A percentile compares a stretch with the other conserved stretches of the same genome.
phyloP scores from a whole-genome alignment of 2,888 invertebrate genomes.

The Chalcosyrphus nemorum region DNA sequence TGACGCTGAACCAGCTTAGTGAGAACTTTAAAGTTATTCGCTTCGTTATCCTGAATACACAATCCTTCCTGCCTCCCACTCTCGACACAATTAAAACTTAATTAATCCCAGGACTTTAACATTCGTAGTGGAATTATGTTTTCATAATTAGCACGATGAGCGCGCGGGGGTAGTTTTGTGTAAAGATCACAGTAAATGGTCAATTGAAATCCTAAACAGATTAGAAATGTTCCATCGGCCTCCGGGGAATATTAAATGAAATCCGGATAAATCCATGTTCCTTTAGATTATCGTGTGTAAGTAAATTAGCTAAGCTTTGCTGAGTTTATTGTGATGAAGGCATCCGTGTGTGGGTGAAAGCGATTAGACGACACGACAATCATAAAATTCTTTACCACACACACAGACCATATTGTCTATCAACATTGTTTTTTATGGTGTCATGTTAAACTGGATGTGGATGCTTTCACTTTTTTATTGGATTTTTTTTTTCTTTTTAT shows the following conservation, averaged over 20 bases:
- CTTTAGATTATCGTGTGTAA: constrained; percentile 14
- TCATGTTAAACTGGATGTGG: constrained; percentile 10
- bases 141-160: constrained; percentile 10
- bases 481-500: not conserved
- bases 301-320: constrained; percentile 40
- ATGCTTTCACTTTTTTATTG: constrained; percentile 30
- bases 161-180: not conserved
- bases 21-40: not conserved
- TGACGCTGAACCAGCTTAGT: not conserved
- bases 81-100: constrained; percentile 14
- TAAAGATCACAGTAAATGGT: not conserved
- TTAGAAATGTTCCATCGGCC: not conserved
- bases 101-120: constrained; percentile 29
- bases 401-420: constrained; percentile 22
- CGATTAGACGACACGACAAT: constrained; percentile 1
- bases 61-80: no score
- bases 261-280: constrained; percentile 19
- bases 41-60: not conserved
- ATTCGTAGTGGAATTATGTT: constrained; percentile 18
- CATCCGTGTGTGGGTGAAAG: constrained; percentile 4
- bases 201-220: constrained; percentile 18
- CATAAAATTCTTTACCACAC: not conserved
- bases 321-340: constrained; percentile 7
- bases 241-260: constrained; percentile 7
- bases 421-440: constrained; percentile 44